Base-by-base conservation (phyloP, 2,888 invertebrate genomes). In the Drosophila mimetica region DNA sequence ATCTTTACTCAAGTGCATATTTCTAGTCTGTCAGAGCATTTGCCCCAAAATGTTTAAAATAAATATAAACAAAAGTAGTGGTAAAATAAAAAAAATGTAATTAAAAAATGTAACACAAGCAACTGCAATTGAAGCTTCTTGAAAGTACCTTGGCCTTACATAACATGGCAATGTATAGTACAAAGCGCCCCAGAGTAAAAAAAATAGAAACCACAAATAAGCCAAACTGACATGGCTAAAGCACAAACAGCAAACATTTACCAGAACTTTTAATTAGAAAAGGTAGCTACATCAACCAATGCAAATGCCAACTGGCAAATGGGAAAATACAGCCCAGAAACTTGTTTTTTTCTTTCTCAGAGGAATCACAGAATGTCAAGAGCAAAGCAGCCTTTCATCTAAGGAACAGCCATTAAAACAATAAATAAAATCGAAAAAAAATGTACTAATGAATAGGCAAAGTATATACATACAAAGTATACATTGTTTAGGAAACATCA, bases 261-360 rank as follows among this genome's bases (percentile, higher is more conserved):
- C 71, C 69, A 63, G 75, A 80, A 79, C 77, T 80, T 80, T 80
- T 80, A 80, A 82, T 80, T 80, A 83, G 74, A 74, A 58, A 46
- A 53, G 59, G 48, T 76, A 42, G 58, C 53, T 11, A 2, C 47
- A 48, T 7, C 16, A 69, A 42, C 30, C 53, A 41, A 37, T 48
- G 61, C 51, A 58, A 55, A 28, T 3, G 46, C 1, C 13, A 22
- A 37, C 9, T 8, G 13, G 2, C n/a, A 14, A 25, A 37, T 18
- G 39, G 46, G n/a, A 42, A 34, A 51, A 25, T 34, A 36, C 30
- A 37, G 44, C 7, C 48, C 63, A 54, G 55, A 41, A 58, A 65
- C 46, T 60, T 58, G 46, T 48, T 34, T 20, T n/a, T 14, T 30
- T 1, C 11, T 6, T 8, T 25, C 13, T 20, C 9, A 9, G 5